Conservation (phyloP, 1,140 invertebrate species). For the Brachionus angularis region DNA sequence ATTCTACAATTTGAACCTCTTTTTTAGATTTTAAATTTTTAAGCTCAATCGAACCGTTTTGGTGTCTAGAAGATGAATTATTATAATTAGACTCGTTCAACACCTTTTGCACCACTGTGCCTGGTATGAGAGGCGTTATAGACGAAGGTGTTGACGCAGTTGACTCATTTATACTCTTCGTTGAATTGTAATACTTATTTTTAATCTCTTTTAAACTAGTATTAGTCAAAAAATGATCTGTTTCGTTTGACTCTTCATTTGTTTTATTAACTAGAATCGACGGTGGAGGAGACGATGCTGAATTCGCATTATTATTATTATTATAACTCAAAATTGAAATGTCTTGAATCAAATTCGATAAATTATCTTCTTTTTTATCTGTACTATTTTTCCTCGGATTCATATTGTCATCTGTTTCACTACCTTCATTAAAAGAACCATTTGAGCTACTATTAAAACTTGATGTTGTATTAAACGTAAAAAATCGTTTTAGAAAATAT, state of each 20-base stretch:
- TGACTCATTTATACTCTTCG: too few species aligned
- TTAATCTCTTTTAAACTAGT: too few species aligned
- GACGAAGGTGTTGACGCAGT: too few species aligned
- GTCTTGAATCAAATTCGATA: background rate
- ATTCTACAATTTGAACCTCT: constrained; percentile 13
- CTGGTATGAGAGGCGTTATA: background rate
- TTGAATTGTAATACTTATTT: too few species aligned
- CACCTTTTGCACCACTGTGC: background rate
- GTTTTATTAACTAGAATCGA: too few species aligned
- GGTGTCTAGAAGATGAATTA: background rate
- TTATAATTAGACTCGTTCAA: background rate
- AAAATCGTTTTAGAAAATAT: constrained; percentile 37
- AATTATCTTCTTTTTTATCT: background rate
- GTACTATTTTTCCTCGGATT: background rate
- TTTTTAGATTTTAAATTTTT: background rate
- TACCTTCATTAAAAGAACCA: background rate
- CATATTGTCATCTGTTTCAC: background rate
- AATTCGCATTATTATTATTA: too few species aligned
- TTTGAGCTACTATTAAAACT: constrained; percentile 34
- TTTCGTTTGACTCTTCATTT: too few species aligned
- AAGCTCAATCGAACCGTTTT: background rate
- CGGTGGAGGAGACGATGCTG: too few species aligned
- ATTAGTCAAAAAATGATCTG: too few species aligned
- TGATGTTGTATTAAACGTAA: constrained; percentile 26
- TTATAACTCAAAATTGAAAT: background rate